Base-by-base conservation (phyloP, 1,140 invertebrate species). In the Heliothis virescens region DNA sequence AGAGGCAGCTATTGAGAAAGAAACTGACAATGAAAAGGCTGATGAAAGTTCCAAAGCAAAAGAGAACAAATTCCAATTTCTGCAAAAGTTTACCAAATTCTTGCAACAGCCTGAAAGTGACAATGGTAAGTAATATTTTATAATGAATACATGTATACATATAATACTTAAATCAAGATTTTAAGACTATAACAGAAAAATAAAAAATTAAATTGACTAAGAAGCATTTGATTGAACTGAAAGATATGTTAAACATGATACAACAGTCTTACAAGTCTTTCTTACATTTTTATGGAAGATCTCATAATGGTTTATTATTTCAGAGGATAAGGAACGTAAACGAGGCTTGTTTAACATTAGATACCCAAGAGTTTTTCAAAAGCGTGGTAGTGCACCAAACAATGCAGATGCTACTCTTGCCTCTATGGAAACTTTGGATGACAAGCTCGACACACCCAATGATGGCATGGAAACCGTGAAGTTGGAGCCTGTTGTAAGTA, bases 391-490 rank as follows among this genome's bases (percentile, higher is more conserved):
- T 26, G 82, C 86, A 50, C 79, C 89, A 69, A 85, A 91, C 79
- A 89, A 92, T 79, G 90, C 90, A 12, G 96, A 96, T 84, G 97
- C 96, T 2, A 96, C 97, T 57, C 94, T 98, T 67, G 97, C 97
- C 0, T 97, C 97, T 1, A 96, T 97, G 95, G 97, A 97, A 87
- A 98, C 97, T 0, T 92, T 97, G 4, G 97, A 97, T 87, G 96
- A 97, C 83, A 95, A 93, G 79, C 89, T 95, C 13, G 94, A 95
- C 41, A 88, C 91, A 16, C 92, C 89, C 65, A 96, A 96, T 87
- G 96, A 97, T 85, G 96, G 96, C 2, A 95, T 97, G 95, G 96
- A 97, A 87, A 97, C 95, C 83, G 95, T 97, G 3, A 96, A 97
- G 86, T 87, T 97, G 57, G 96, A 95, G 83, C 85, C 92, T 60